Evolutionary conservation across 2,113 vertebrate genomes (phyloP), one percentile per base, ranked within the genome.

Genomic region (Hemicordylus capensis): DNA sequence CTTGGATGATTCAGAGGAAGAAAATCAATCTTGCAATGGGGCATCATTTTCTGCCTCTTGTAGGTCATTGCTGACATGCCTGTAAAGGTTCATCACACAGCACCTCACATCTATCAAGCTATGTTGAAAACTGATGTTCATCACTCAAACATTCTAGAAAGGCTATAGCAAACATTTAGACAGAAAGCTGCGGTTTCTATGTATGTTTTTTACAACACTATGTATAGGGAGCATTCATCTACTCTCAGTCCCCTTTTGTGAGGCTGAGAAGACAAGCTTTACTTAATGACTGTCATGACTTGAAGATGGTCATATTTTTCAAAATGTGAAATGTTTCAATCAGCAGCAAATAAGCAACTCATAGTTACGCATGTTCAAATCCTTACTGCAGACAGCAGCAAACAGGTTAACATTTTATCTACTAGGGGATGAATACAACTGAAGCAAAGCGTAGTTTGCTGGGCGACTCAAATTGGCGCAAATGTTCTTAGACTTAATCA

Each of bases 1-100:
- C 84, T 63, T 85, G 84, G 77, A 80, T 63, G 76, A 63, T 72
- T 79, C 75, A 37, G 56, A 34, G 56, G 69, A 61, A 81, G 48
- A 82, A 64, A 84, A 64, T 24, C 14, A 22, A 20, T 15, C 61
- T 54, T 51, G 66, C 48, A 54, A 72, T 37, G 20, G 22, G 74
- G 63, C 31, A 8, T 63, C 26, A 54, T 79, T 79, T 5, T 20
- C 76, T 37, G 42, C 19, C 10, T 61, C 34, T 79, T 61, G n/a
- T 37, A 85, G 34, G 15, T 28, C 76, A 31, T 64, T 28, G 31
- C 12, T 28, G 31, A 61, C 42, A 72, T 34, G 1, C 59, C 58
- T 31, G 15, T 72, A 56, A 63, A 72, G 44, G 54, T 34, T 63
- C 69, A 72, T 63, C 67, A 37, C 69, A 72, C 84, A 73, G 2